Evolutionary conservation across 2,888 invertebrate species (phyloP), one percentile per base, ranked within the genome.

Genomic region (Hypsopygia costalis): DNA sequence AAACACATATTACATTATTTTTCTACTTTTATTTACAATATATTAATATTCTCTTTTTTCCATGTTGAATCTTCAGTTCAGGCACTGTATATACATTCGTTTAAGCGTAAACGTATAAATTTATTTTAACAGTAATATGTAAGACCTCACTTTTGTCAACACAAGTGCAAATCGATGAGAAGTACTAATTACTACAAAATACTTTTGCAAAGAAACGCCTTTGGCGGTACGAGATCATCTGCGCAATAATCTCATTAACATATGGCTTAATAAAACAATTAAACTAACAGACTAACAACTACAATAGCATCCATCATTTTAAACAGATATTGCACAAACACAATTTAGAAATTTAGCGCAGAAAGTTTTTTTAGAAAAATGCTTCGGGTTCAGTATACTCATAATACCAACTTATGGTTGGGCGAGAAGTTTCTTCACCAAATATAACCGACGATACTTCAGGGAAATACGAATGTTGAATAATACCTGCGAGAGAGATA

Each of bases 11-110:
- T 47, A 60, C 62, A 65, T 67, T 63, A 68, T 52, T 71, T 25
- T 69, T 73, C 67, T 58, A 74, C 64, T 74, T 81, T 86, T 86
- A 85, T 87, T 86, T 87, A 87, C 86, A 87, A 87, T 85, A 88
- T 86, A 86, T 83, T 86, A 81, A 81, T 86, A 83, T 85, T 77
- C 76, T 85, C 79, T 85, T 72, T 74, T 64, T 69, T 76, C 65
- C 69, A 72, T 60, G 53, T 63, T 66, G 68, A 65, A 73, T 76
- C 60, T 67, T 81, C 70, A 73, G 67, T 76, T 74, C 79, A 83
- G 83, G 81, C 86, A 82, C 81, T 72, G 75, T 69, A 74, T 66
- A 69, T 65, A 68, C 62, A 67, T 71, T 57, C 55, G 49, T 59
- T 62, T 54, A 73, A 73, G 71, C 74, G 62, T 74, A 66, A 73